Conservation (phyloP, 2,797 vertebrate species). For the Phataginus tetradactyla region DNA sequence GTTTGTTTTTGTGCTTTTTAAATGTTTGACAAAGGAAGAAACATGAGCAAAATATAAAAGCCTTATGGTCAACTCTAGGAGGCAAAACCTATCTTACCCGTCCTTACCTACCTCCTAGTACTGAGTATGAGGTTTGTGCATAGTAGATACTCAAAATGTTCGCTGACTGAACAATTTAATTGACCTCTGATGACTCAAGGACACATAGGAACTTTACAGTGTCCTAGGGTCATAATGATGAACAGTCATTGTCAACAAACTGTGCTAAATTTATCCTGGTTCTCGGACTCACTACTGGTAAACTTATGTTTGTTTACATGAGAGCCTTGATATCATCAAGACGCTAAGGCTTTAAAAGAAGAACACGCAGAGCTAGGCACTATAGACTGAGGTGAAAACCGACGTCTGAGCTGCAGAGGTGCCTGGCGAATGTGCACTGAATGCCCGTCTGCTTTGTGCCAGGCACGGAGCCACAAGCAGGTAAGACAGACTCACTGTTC, state of each 20-base stretch:
- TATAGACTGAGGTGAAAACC: not conserved
- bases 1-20: not conserved
- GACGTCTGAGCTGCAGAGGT: not conserved
- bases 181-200: constrained; percentile 57
- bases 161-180: constrained; percentile 61
- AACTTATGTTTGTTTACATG: constrained; percentile 44
- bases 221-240: constrained; percentile 36
- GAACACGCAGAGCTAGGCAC: not conserved
- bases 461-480: not conserved
- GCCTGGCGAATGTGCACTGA: not conserved
- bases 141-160: constrained; percentile 25
- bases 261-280: constrained; percentile 55
- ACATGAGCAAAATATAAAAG: not conserved
- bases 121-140: not conserved
- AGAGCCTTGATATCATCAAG: not conserved
- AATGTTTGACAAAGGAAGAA: not conserved
- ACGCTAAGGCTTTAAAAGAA: not conserved
- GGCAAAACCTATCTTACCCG: not conserved
- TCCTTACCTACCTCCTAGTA: not conserved
- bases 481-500: not conserved
- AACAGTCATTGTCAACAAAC: constrained; percentile 11
- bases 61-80: not conserved
- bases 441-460: not conserved
- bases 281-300: not conserved
- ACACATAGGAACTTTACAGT: constrained; percentile 48